Conservation (phyloP, 2,888 invertebrate species). For the Orthosia gothica region DNA sequence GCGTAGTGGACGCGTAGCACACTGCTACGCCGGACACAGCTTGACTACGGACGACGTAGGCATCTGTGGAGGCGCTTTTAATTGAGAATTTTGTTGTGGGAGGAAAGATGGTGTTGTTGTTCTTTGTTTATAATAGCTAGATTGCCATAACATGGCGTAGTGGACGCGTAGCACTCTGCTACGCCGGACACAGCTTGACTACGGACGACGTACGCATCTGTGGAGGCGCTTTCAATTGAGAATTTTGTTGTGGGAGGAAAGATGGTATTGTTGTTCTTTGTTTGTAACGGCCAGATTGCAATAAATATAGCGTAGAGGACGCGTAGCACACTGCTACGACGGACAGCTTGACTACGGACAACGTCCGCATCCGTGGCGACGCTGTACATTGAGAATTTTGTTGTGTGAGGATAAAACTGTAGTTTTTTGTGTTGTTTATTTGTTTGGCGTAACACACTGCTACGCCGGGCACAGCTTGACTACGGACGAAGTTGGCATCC, state of each 20-base stretch:
- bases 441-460: slow-evolving; percentile 72
- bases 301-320: slow-evolving; percentile 89
- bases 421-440: too few relatives aligned
- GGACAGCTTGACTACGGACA: too few relatives aligned
- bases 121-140: slow-evolving; percentile 81
- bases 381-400: too few relatives aligned
- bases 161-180: slow-evolving; percentile 82
- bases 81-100: not conserved
- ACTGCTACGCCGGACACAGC: slow-evolving; percentile 86
- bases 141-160: slow-evolving; percentile 88
- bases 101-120: not conserved
- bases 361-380: too few relatives aligned
- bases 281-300: slow-evolving; percentile 90
- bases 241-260: not conserved
- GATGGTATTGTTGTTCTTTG: too few relatives aligned
- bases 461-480: slow-evolving; percentile 87
- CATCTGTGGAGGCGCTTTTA: slow-evolving; percentile 70
- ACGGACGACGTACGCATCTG: slow-evolving; percentile 50
- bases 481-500: slow-evolving; percentile 72
- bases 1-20: slow-evolving; percentile 85
- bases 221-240: slow-evolving; percentile 66
- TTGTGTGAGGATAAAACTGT: too few relatives aligned
- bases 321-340: slow-evolving; percentile 78
- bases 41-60: slow-evolving; percentile 79
- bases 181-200: slow-evolving; percentile 79